Evolutionary conservation across 37 sponge, comb jelly and placozoan species (phyloP), one percentile per base, ranked within the genome.

Genomic region (Chondrosia reniformis): DNA sequence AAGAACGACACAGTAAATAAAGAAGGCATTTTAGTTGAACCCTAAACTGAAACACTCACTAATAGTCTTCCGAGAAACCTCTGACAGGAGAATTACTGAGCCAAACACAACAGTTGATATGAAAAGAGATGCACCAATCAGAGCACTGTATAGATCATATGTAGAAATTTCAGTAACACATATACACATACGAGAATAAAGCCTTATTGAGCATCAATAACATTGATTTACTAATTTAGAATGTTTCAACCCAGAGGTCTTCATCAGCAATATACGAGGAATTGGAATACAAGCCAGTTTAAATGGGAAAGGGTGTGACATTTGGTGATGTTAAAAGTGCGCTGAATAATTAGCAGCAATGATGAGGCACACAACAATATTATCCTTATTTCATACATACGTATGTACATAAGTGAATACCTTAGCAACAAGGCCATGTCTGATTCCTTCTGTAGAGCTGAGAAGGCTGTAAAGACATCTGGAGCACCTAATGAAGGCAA

Each of bases 71-170:
- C 42, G 67, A 41, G 38, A 40, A 13, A 25, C 45, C 12, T 34
- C 57, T 13, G 85, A 63, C 17, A 74, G 46, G 37, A 85, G 37
- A 17, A 85, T 62, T n/a, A 85, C 80, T 5, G 80, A 82, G 39
- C 87, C 90, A n/a, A 89, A 46, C 19, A 89, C 86, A 33, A 89
- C 87, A 2, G 87, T 76, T 4, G 80, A 82, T 42, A 89, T 89
- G 76, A 89, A 89, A 2, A 89, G 33, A 49, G 87, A 89, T 41
- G 87, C 90, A 44, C 90, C 90, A 59, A 86, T 63, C 67, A 89
- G 44, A 56, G 90, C 86, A n/a, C 90, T 89, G 76, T 33, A 63
- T 19, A 40, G 5, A 25, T 2, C 27, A 8, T 28, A 6, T 24
- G 3, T 28, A 6, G 58, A 3, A 56, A 6, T 3, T 28, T 56